Evolutionary conservation across 2,888 invertebrate species (phyloP).

Genomic region (Allacma fusca): DNA sequence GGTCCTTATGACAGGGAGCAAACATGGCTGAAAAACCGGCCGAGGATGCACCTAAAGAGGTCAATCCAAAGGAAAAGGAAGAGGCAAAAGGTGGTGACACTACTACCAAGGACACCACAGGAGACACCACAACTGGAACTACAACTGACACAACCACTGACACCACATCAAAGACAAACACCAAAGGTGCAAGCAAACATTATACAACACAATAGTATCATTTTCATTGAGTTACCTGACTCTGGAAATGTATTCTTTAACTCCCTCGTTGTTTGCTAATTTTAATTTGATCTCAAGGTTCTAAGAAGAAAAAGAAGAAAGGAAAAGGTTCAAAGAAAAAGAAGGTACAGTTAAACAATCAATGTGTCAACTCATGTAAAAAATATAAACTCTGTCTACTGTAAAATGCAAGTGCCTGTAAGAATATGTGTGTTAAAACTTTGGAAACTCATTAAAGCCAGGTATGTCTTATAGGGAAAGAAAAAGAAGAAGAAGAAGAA

Average conservation of each 20-base stretch:
- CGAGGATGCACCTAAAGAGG: neutral
- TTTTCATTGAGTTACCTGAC: too few species aligned
- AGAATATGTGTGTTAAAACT: neutral
- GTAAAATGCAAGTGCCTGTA: neutral
- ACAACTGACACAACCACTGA: conserved; percentile 34
- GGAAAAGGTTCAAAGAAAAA: conserved; percentile 24
- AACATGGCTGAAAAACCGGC: conserved; percentile 6
- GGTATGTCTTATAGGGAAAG: conserved; percentile 18
- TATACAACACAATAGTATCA: too few species aligned
- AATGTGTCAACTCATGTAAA: too few species aligned
- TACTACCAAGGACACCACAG: conserved; percentile 19
- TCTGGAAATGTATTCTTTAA: too few species aligned
- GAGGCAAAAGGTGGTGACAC: conserved; percentile 24
- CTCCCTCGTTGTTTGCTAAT: too few species aligned
- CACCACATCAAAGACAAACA: neutral
- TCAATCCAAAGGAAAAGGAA: conserved; percentile 13
- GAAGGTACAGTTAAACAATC: neutral
- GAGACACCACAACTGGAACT: conserved; percentile 38
- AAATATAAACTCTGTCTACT: too few species aligned
- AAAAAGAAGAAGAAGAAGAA: conserved; percentile 48
- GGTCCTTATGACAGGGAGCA: too few species aligned
- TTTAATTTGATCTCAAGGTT: conserved; percentile 22
- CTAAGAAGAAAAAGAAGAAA: conserved; percentile 35
- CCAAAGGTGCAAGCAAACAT: neutral
- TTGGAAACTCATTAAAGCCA: neutral